These are phyloP conservation scores for Netelia fuscicornis DNA, from an alignment of 2,888 invertebrate species.

Conservation along the genomic window DNA sequence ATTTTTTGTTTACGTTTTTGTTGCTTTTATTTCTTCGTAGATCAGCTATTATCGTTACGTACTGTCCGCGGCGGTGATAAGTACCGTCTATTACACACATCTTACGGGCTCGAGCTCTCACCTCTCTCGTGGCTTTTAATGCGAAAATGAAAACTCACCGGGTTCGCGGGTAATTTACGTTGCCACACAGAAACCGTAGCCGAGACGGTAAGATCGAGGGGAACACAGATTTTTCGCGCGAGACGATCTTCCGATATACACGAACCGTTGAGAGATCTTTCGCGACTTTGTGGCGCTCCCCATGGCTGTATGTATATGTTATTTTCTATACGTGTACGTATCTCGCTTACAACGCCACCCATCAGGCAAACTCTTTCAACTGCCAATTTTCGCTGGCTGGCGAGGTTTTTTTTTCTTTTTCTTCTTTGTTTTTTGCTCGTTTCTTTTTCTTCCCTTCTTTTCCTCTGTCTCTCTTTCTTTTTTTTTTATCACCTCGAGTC, in stretches of 20 bases:
- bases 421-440: no score
- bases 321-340: no score
- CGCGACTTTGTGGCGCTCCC: constrained; percentile 42
- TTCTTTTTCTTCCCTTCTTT: not conserved
- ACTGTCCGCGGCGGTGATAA: constrained; percentile 50
- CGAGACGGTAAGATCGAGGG: not conserved
- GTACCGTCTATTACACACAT: constrained; percentile 50
- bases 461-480: no score
- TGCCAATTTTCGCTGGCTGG: constrained; percentile 49
- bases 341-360: not conserved
- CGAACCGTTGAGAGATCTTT: constrained; percentile 7
- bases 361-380: constrained; percentile 25
- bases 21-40: constrained; percentile 22
- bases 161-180: constrained; percentile 46
- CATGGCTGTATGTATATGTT: not conserved
- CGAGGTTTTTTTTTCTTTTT: constrained; percentile 25
- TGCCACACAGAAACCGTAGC: constrained; percentile 20
- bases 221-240: not conserved
- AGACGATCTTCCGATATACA: constrained; percentile 13
- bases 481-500: not conserved
- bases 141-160: constrained; percentile 49
- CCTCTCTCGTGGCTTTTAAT: constrained; percentile 36
- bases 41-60: constrained; percentile 61
- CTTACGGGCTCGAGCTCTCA: constrained; percentile 45
- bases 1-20: constrained; percentile 17